These are phyloP conservation scores for Dicerorhinus sumatrensis DNA, from an alignment of 2,113 vertebrate genomes.

Conservation along the genomic window DNA sequence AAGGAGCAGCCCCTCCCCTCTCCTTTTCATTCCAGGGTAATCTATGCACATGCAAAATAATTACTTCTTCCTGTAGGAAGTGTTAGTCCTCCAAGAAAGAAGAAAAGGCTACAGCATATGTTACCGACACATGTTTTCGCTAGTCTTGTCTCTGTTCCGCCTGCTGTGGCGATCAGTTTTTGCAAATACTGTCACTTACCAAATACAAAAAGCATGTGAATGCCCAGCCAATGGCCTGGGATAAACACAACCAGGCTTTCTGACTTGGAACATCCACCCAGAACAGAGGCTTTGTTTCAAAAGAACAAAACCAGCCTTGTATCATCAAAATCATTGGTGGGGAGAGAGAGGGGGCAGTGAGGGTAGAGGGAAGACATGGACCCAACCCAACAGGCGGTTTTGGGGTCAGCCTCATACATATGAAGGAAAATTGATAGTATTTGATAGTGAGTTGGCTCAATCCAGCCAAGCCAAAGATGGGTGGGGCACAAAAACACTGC, in stretches of 20 bases:
- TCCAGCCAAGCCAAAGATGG: constrained; percentile 62
- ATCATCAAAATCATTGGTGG: constrained; percentile 55
- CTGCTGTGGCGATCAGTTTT: constrained; percentile 82
- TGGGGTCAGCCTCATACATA: constrained; percentile 29
- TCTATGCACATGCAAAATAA: constrained; percentile 80
- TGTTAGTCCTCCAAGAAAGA: constrained; percentile 79
- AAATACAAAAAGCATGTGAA: constrained; percentile 83
- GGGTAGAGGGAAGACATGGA: constrained; percentile 50
- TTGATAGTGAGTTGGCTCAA: constrained; percentile 35
- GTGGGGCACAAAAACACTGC: constrained; percentile 62
- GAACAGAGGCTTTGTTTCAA: constrained; percentile 79
- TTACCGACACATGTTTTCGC: constrained; percentile 81
- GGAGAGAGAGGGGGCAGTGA: not conserved
- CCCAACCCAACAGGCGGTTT: constrained; percentile 35
- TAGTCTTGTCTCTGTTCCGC: constrained; percentile 80
- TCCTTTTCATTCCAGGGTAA: constrained; percentile 65
- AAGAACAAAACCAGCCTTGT: constrained; percentile 79
- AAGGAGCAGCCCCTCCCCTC: not conserved
- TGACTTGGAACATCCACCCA: constrained; percentile 80
- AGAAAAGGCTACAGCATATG: constrained; percentile 81
- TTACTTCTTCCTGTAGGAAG: constrained; percentile 81
- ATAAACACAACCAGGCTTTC: constrained; percentile 81
- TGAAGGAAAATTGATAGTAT: constrained; percentile 66
- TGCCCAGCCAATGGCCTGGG: constrained; percentile 78
- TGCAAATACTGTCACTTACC: constrained; percentile 83